These are phyloP conservation scores for Panagrolaimus sp. DNA, from an alignment of 1,140 invertebrate species.

Conservation along the genomic window DNA sequence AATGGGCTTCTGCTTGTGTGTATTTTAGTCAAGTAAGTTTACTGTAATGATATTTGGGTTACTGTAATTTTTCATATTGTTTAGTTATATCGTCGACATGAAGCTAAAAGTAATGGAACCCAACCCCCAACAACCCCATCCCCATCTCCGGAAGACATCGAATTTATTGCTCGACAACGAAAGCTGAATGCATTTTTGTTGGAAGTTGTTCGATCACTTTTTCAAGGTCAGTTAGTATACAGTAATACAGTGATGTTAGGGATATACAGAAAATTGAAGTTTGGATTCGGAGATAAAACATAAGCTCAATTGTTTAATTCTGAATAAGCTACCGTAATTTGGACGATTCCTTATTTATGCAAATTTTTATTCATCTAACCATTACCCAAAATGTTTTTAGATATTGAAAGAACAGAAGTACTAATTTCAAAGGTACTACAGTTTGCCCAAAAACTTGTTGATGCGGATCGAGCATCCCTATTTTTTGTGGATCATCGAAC, in stretches of 20 bases:
- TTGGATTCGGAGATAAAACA: too few relatives aligned
- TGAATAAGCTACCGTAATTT: too few relatives aligned
- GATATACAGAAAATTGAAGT: too few relatives aligned
- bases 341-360: too few relatives aligned
- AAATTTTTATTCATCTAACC: too few relatives aligned
- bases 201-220: slow-evolving; percentile 69
- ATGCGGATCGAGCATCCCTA: slow-evolving; percentile 68
- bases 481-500: slow-evolving; percentile 42
- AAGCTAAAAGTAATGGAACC: background rate
- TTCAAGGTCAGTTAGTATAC: too few relatives aligned
- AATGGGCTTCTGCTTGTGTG: slow-evolving; percentile 42
- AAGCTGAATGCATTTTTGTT: slow-evolving; percentile 71
- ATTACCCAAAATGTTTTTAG: slow-evolving; percentile 54
- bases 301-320: too few relatives aligned
- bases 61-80: background rate
- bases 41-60: slow-evolving; percentile 2
- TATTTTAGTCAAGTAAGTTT: slow-evolving; percentile 45
- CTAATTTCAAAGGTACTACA: slow-evolving; percentile 77
- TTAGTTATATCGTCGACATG: slow-evolving; percentile 20
- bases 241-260: too few relatives aligned
- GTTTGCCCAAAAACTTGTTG: slow-evolving; percentile 73
- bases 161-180: slow-evolving; percentile 64
- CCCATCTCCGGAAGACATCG: slow-evolving; percentile 39
- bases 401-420: slow-evolving; percentile 76
- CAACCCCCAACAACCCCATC: slow-evolving; percentile 24